phyloP scores from a whole-genome alignment of 2,888 invertebrate genomes.

The Cosmorhoe ocellata region DNA sequence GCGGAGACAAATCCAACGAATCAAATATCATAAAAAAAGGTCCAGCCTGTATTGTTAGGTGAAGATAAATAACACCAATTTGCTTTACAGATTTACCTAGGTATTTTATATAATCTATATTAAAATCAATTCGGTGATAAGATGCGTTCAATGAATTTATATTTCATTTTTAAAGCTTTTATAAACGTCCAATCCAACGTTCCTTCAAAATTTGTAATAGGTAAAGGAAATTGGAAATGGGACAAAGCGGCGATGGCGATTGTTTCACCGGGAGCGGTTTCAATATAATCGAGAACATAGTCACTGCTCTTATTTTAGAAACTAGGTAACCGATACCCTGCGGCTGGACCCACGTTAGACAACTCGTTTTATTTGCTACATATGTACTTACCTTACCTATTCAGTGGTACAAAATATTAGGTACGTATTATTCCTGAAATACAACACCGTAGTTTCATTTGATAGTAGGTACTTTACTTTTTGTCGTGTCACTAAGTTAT shows the following conservation, averaged over 20 bases:
- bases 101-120: too few species aligned
- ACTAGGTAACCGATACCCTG: constrained; percentile 28
- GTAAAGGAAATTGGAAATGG: constrained; percentile 33
- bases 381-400: too few species aligned
- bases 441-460: neutral
- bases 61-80: too few species aligned
- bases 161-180: too few species aligned
- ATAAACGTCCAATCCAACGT: constrained; percentile 6
- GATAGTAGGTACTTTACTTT: too few species aligned
- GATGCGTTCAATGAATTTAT: too few species aligned
- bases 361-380: constrained; percentile 25
- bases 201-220: constrained; percentile 14
- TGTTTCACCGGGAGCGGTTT: constrained; percentile 32
- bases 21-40: too few species aligned
- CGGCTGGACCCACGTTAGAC: constrained; percentile 18
- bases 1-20: too few species aligned
- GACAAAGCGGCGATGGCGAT: constrained; percentile 35
- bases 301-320: constrained; percentile 34
- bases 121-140: too few species aligned
- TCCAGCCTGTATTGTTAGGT: too few species aligned
- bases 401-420: constrained; percentile 1
- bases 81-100: too few species aligned
- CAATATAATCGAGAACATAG: constrained; percentile 29
- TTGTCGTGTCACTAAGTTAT: too few species aligned
- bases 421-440: neutral